These are phyloP conservation scores for Plagiodera versicolora DNA, from an alignment of 2,888 invertebrate species.

Conservation along the genomic window DNA sequence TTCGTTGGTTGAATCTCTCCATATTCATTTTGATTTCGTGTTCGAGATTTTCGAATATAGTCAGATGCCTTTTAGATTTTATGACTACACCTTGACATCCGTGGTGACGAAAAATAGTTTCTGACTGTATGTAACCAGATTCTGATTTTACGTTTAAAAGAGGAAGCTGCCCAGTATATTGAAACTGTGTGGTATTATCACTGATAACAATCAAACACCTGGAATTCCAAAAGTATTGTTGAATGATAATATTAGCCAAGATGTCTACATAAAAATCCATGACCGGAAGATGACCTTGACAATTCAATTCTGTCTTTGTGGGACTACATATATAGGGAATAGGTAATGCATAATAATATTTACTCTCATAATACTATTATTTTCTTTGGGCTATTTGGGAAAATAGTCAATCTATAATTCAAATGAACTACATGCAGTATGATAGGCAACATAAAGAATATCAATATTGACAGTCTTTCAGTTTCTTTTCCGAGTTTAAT, in stretches of 20 bases:
- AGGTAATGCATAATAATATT: neutral
- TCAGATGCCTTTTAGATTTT: slow-evolving; percentile 26
- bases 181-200: slow-evolving; percentile 26
- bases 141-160: slow-evolving; percentile 21
- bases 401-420: too few species aligned
- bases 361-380: neutral
- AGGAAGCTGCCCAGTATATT: slow-evolving; percentile 17
- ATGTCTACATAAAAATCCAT: slow-evolving; percentile 25
- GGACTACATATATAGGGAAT: neutral
- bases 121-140: slow-evolving; percentile 5
- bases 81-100: slow-evolving; percentile 42
- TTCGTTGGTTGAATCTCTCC: slow-evolving; percentile 36
- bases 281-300: neutral
- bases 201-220: slow-evolving; percentile 33
- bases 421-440: too few species aligned
- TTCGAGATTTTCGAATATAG: slow-evolving; percentile 35
- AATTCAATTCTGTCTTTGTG: neutral
- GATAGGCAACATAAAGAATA: too few species aligned
- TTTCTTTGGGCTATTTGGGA: too few species aligned
- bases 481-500: too few species aligned
- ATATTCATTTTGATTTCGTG: slow-evolving; percentile 26
- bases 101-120: slow-evolving; percentile 34
- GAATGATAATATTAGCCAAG: slow-evolving; percentile 26
- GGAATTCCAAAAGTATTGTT: slow-evolving; percentile 31
- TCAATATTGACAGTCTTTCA: too few species aligned